phyloP scores from a whole-genome alignment of 2,797 vertebrate species.

The Aythya fuligula region DNA sequence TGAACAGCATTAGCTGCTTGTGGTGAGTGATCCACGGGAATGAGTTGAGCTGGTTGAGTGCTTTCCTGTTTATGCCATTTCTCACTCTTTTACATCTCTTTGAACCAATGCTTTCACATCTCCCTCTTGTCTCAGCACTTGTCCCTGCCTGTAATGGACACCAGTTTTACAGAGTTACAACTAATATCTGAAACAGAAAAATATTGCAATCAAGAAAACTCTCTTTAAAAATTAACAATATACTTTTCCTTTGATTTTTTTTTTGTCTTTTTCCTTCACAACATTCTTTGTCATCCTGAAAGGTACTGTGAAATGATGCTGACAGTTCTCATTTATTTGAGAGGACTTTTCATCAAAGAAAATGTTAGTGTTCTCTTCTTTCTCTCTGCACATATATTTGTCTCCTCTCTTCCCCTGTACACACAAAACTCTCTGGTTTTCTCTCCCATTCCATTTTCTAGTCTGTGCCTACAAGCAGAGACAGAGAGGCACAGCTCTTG shows the following conservation, averaged over 20 bases:
- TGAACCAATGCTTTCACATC: neutral
- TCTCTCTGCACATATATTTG: neutral
- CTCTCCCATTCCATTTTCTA: neutral
- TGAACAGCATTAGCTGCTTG: neutral
- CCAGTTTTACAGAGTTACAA: neutral
- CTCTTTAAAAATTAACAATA: neutral
- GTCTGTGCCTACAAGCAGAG: neutral
- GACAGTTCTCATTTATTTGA: neutral
- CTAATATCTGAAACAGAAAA: neutral
- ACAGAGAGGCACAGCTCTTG: fast-evolving
- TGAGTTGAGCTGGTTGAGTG: neutral
- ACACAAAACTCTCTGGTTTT: neutral
- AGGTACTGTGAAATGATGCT: neutral
- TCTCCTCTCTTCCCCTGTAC: neutral
- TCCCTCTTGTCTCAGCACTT: neutral
- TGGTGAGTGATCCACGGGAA: neutral
- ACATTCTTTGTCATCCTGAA: neutral
- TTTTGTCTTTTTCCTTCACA: neutral
- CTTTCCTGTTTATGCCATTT: neutral
- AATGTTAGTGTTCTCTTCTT: neutral
- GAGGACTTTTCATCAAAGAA: neutral
- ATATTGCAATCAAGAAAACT: neutral
- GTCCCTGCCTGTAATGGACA: neutral
- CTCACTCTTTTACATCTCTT: neutral
- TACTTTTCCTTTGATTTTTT: neutral